Percentiles rank a stretch among this genome's conserved stretches.
These are phyloP conservation scores for Caenorhabditis zanzibari DNA, from an alignment of 2,888 invertebrate genomes.

Conservation along the genomic window DNA sequence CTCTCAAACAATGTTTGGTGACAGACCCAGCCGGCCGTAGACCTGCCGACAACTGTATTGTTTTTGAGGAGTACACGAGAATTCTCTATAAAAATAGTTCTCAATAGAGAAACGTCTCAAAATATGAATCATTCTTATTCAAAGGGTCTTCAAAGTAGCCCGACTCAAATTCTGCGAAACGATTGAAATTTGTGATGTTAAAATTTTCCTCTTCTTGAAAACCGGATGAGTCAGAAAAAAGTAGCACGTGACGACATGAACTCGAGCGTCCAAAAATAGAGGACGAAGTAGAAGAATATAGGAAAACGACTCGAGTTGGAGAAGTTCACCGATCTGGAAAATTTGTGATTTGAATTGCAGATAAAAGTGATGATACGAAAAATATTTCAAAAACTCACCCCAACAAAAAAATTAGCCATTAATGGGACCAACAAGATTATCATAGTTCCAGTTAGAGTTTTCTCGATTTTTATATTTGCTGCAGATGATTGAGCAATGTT, in stretches of 20 bases:
- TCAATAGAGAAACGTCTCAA: too few relatives aligned
- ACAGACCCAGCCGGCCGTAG: too few relatives aligned
- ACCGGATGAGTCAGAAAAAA: slow-evolving; percentile 46
- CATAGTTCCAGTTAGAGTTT: slow-evolving; percentile 32
- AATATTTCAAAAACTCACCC: slow-evolving; percentile 4
- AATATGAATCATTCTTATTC: too few relatives aligned
- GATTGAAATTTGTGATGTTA: background rate
- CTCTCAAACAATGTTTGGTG: too few relatives aligned
- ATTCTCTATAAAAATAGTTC: too few relatives aligned
- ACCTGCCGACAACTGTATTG: too few relatives aligned
- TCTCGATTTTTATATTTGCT: too few relatives aligned
- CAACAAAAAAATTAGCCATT: background rate
- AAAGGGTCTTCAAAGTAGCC: too few relatives aligned
- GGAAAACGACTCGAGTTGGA: background rate
- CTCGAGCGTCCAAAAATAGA: slow-evolving; percentile 36
- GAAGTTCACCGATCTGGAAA: slow-evolving; percentile 3
- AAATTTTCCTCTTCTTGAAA: slow-evolving; percentile 9
- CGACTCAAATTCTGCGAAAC: too few relatives aligned
- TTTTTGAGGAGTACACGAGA: too few relatives aligned
- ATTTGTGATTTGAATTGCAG: background rate
- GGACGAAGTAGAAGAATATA: slow-evolving; percentile 35
- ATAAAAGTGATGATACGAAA: background rate
- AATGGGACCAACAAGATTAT: slow-evolving; percentile 33
- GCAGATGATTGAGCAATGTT: background rate
- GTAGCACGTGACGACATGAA: slow-evolving; percentile 39